Evolutionary conservation across 2,797 vertebrate species (phyloP).

Genomic region (Acipenser transmontanus): DNA sequence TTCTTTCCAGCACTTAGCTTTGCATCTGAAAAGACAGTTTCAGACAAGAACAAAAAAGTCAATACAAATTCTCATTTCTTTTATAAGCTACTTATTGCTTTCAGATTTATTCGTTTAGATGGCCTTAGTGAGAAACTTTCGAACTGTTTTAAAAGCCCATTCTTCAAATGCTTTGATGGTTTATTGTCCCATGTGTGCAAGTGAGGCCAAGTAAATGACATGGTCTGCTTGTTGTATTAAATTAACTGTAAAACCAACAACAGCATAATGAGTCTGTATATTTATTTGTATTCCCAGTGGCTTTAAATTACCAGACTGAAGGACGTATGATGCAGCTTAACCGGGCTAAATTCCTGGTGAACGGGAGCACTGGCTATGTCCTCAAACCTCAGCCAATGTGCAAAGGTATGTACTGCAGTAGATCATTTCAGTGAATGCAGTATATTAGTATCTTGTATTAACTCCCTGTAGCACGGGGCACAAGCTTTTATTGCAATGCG

Average conservation of each 20-base stretch:
- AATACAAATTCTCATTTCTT: no score
- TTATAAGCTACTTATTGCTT: no score
- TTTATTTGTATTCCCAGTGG: slow-evolving; percentile 58
- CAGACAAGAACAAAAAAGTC: no score
- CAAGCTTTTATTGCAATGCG: no score
- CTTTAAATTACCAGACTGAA: slow-evolving; percentile 96
- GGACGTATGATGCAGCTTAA: slow-evolving; percentile 97
- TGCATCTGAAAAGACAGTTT: no score
- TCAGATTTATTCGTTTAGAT: no score
- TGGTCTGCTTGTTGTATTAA: neutral
- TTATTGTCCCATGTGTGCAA: neutral
- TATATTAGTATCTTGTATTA: no score
- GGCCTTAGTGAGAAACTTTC: no score
- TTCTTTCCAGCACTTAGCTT: no score
- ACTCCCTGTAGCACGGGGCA: no score
- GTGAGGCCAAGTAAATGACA: neutral
- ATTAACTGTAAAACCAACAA: neutral
- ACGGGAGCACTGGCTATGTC: slow-evolving; percentile 87
- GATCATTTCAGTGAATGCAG: no score
- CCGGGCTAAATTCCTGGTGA: slow-evolving; percentile 89
- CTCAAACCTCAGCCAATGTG: slow-evolving; percentile 94
- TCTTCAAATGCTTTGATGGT: neutral
- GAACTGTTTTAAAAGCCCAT: no score
- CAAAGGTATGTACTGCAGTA: slow-evolving; percentile 65
- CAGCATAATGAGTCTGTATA: neutral